Base-by-base conservation (phyloP, 2,797 vertebrate species). In the Notoglanidium macrostoma region DNA sequence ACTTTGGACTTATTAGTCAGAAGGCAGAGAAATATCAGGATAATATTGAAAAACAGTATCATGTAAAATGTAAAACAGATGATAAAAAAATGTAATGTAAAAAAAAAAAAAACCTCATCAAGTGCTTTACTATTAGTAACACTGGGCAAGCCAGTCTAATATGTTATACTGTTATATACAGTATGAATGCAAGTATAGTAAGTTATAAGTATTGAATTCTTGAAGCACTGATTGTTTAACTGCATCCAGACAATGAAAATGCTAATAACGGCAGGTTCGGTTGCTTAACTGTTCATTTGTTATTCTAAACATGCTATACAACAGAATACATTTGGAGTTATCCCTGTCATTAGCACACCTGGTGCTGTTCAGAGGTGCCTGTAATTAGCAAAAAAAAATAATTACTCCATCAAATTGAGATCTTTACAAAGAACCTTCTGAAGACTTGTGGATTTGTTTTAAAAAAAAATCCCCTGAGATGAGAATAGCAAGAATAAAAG, bases 341-440 rank as follows among this genome's bases (percentile, higher is more conserved):
- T 88, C 78, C 63, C 57, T 85, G 78, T 85, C 86, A 90, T 89
- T 88, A 89, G 82, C 83, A 82, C 87, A 89, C 87, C 85, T 89
- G 87, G 70, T 88, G 76, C 59, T 76, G 76, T 88, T 86, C 61
- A 49, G 57, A 83, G 57, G 44, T 85, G 74, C 32, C 51, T 85
- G 61, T 83, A 83, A 88, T 86, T 87, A 89, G 81, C 40, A 87
- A 80, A 70, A 83, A 86, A 44, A 3, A 49, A 44, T n/a, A 88
- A 86, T 85, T 72, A 63, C 76, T 76, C 72, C 0, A 73, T 51
- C 35, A 83, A 72, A 85, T 29, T 89, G 61, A 73, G 51, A 46
- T 82, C 65, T 87, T 89, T 65, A 74, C 35, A 61, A 57, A 44
- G 63, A 76, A 88, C 35, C 49, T 57, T 79, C 84, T 76, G 57